A percentile compares a stretch with the other conserved stretches of the same genome.
These are phyloP conservation scores for Hippocampus mohnikei DNA, from an alignment of 2,113 vertebrate genomes.

Conservation along the genomic window DNA sequence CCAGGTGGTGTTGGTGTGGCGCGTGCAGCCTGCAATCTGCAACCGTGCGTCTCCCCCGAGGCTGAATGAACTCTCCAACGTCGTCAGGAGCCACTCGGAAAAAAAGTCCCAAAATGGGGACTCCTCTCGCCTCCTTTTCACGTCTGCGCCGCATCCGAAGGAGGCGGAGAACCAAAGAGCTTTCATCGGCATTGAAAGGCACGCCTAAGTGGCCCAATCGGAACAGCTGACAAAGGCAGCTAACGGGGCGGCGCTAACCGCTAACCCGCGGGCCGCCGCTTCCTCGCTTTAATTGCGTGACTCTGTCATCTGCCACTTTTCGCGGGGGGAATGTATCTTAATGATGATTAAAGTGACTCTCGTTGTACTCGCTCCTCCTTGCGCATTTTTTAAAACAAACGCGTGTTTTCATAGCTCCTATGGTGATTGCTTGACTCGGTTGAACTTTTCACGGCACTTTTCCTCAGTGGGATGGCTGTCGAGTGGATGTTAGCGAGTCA, in stretches of 20 bases:
- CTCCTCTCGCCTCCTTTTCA: background rate
- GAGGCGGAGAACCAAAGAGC: background rate
- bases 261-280: background rate
- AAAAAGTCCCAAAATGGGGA: background rate
- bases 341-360: background rate
- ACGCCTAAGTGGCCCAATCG: background rate
- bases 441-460: background rate
- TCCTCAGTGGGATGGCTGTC: background rate
- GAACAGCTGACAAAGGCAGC: constrained; percentile 4
- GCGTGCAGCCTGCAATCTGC: background rate
- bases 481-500: background rate
- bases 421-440: background rate
- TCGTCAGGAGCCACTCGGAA: background rate
- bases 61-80: background rate
- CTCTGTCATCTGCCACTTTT: background rate
- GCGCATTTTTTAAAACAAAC: background rate
- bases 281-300: constrained; percentile 2
- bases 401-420: background rate
- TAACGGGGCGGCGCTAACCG: background rate
- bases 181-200: background rate
- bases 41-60: background rate
- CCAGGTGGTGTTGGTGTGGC: background rate
- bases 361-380: background rate
- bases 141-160: background rate
- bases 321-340: background rate